A percentile compares a stretch with the other conserved stretches of the same genome.
Evolutionary conservation across 2,888 invertebrate genomes (phyloP).

Genomic region (Cylloceria caligata): DNA sequence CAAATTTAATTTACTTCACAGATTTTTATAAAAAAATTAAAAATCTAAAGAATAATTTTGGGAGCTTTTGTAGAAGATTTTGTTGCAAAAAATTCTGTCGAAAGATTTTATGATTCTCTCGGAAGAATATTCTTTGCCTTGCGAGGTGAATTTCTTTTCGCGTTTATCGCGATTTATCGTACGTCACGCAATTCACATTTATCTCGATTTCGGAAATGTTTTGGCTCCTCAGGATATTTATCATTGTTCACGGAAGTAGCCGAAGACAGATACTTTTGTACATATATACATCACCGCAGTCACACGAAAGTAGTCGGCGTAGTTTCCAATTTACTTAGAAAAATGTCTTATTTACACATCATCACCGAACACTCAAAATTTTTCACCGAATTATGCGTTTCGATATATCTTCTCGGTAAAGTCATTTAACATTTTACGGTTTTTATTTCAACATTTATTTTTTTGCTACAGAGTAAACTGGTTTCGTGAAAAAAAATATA

Average conservation of each 20-base stretch:
- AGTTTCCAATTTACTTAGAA: constrained; percentile 42
- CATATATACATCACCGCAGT: background rate
- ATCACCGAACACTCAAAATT: background rate
- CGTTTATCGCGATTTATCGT: constrained; percentile 36
- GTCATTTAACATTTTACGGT: background rate
- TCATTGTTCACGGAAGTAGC: constrained; percentile 7
- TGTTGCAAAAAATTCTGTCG: no score
- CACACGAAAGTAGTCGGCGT: background rate
- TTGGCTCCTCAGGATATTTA: constrained; percentile 13
- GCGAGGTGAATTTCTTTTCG: constrained; percentile 7
- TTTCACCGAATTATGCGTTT: background rate
- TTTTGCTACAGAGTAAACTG: no score
- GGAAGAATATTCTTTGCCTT: background rate
- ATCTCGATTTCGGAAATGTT: constrained; percentile 6
- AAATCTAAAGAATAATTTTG: background rate
- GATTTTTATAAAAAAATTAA: background rate
- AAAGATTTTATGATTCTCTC: background rate
- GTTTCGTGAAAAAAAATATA: no score
- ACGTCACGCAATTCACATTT: constrained; percentile 30
- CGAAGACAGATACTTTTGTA: background rate
- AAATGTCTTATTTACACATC: background rate
- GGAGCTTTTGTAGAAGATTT: background rate
- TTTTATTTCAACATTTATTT: background rate
- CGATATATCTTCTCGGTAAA: background rate
- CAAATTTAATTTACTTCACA: no score